Evolutionary conservation across 2,113 vertebrate species (phyloP).

Genomic region (Morone chrysops): DNA sequence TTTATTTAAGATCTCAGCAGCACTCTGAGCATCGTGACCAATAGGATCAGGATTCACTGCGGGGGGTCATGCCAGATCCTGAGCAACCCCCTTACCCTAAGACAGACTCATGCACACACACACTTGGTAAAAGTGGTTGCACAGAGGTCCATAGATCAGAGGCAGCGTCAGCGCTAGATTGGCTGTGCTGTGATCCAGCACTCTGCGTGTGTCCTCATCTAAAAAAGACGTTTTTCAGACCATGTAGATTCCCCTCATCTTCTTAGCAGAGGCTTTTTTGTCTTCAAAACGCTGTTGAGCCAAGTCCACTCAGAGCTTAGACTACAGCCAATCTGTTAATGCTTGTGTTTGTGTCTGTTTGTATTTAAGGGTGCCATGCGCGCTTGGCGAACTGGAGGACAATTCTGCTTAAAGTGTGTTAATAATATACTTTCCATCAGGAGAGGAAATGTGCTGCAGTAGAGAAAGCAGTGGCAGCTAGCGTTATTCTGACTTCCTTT

Average conservation of each 20-base stretch:
- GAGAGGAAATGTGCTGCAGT: slow-evolving; percentile 46
- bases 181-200: slow-evolving; percentile 65
- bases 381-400: slow-evolving; percentile 47
- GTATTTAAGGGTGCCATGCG: slow-evolving; percentile 57
- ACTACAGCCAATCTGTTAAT: slow-evolving; percentile 71
- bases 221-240: slow-evolving; percentile 62
- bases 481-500: slow-evolving; percentile 30
- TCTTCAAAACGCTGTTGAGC: slow-evolving; percentile 77
- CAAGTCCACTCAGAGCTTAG: slow-evolving; percentile 80
- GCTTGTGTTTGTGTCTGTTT: slow-evolving; percentile 70
- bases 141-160: slow-evolving; percentile 65
- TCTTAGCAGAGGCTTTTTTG: slow-evolving; percentile 77
- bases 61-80: slow-evolving; percentile 70
- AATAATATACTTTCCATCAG: slow-evolving; percentile 51
- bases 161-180: slow-evolving; percentile 65
- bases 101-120: slow-evolving; percentile 23
- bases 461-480: slow-evolving; percentile 19
- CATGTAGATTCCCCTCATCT: slow-evolving; percentile 76
- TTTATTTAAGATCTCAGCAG: slow-evolving; percentile 80
- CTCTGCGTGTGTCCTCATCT: slow-evolving; percentile 71
- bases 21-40: slow-evolving; percentile 77
- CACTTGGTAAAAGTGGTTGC: slow-evolving; percentile 39
- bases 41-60: slow-evolving; percentile 77
- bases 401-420: slow-evolving; percentile 57
- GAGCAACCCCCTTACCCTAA: slow-evolving; percentile 58